Conservation (phyloP, 2,888 invertebrate species). For the Limenitis camilla region DNA sequence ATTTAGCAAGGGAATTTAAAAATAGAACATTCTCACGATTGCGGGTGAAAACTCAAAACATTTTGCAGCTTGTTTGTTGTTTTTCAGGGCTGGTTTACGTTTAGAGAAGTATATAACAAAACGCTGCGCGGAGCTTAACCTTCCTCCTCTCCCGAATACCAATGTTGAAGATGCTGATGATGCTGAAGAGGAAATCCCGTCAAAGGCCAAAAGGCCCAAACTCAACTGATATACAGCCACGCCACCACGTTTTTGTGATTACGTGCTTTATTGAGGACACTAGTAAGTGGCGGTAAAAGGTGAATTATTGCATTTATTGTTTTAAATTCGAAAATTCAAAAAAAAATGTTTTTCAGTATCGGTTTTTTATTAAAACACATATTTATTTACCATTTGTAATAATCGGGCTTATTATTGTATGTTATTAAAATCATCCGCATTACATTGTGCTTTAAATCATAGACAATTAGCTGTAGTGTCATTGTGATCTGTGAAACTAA, state of each 20-base stretch:
- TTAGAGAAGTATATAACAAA: constrained; percentile 82
- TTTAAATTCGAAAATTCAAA: background rate
- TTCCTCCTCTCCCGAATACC: constrained; percentile 66
- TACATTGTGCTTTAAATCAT: constrained; percentile 16
- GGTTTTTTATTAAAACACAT: too few relatives aligned
- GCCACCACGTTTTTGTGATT: constrained; percentile 37
- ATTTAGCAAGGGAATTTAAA: too few relatives aligned
- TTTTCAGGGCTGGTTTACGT: constrained; percentile 81
- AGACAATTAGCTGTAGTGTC: constrained; percentile 14
- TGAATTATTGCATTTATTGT: background rate
- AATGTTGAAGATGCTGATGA: constrained; percentile 32
- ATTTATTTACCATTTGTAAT: too few relatives aligned
- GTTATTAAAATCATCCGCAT: background rate
- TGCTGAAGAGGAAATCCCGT: constrained; percentile 28
- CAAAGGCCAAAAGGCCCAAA: constrained; percentile 38
- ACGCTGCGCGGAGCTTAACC: constrained; percentile 79
- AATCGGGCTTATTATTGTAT: too few relatives aligned
- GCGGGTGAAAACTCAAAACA: too few relatives aligned
- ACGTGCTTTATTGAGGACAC: constrained; percentile 38
- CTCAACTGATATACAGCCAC: constrained; percentile 44
- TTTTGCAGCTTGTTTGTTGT: background rate
- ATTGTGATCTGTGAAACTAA: constrained; percentile 20
- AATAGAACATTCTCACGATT: too few relatives aligned
- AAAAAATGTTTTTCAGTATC: too few relatives aligned
- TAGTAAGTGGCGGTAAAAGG: constrained; percentile 5